phyloP scores from a whole-genome alignment of 2,888 invertebrate species.

The Nomada fucata region DNA sequence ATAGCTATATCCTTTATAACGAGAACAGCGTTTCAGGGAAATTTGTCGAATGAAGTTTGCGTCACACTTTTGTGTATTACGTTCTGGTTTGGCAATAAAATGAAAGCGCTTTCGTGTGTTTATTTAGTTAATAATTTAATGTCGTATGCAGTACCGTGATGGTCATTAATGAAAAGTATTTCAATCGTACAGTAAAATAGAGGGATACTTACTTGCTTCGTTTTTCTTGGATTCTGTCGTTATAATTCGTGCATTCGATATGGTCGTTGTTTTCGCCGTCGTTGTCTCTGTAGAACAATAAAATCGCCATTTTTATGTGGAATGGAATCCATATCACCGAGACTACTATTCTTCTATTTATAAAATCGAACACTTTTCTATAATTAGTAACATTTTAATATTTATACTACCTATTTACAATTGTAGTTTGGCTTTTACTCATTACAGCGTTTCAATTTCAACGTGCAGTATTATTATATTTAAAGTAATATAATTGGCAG shows the following conservation, averaged over 20 bases:
- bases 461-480: background rate
- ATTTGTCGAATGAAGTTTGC: no score
- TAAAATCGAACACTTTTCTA: background rate
- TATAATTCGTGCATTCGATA: constrained; percentile 76
- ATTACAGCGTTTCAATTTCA: background rate
- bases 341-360: background rate
- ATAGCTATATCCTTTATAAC: no score
- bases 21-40: no score
- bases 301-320: constrained; percentile 9
- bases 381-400: background rate
- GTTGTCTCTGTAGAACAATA: constrained; percentile 70
- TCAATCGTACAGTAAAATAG: background rate
- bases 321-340: background rate
- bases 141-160: no score
- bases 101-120: no score
- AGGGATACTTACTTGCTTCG: constrained; percentile 77
- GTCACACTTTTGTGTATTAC: no score
- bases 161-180: background rate
- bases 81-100: no score
- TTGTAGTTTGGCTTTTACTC: no score
- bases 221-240: constrained; percentile 75
- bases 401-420: background rate
- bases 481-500: background rate
- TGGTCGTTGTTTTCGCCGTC: constrained; percentile 79
- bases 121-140: no score